Percentiles rank a stretch among this genome's conserved stretches.
These are phyloP conservation scores for Diadophis punctatus DNA, from an alignment of 2,113 vertebrate species.

Conservation along the genomic window DNA sequence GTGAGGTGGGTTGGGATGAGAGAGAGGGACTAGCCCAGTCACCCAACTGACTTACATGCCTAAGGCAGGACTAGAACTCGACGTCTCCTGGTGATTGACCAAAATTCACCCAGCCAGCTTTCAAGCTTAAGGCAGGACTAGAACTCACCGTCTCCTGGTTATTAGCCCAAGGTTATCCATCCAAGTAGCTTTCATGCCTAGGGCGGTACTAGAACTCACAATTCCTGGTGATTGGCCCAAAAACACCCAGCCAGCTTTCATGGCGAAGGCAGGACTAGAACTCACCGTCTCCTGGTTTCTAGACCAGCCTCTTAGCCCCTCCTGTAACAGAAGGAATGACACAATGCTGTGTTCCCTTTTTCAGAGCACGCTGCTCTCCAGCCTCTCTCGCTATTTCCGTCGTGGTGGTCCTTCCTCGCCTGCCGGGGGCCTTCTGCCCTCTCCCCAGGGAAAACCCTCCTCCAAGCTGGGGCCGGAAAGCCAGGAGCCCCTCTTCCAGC, in stretches of 20 bases:
- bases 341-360: fast-evolving
- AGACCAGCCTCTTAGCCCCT: background rate
- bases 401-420: constrained; percentile 86
- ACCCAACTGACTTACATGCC: too few species aligned
- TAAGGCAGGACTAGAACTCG: too few species aligned
- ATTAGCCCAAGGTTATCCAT: too few species aligned
- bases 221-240: too few species aligned
- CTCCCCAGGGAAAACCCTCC: constrained; percentile 80
- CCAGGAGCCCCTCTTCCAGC: constrained; percentile 92
- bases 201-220: too few species aligned
- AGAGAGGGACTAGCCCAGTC: too few species aligned
- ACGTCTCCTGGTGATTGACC: too few species aligned
- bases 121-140: too few species aligned
- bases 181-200: too few species aligned
- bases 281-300: background rate
- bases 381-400: constrained; percentile 88
- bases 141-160: too few species aligned
- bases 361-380: constrained; percentile 90
- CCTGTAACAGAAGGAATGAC: background rate
- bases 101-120: too few species aligned
- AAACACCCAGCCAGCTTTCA: background rate
- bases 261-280: background rate
- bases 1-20: too few species aligned
- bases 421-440: constrained; percentile 79
- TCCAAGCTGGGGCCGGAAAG: constrained; percentile 83